Base-by-base conservation (phyloP, 1,140 invertebrate species). In the Cydia fagiglandana region DNA sequence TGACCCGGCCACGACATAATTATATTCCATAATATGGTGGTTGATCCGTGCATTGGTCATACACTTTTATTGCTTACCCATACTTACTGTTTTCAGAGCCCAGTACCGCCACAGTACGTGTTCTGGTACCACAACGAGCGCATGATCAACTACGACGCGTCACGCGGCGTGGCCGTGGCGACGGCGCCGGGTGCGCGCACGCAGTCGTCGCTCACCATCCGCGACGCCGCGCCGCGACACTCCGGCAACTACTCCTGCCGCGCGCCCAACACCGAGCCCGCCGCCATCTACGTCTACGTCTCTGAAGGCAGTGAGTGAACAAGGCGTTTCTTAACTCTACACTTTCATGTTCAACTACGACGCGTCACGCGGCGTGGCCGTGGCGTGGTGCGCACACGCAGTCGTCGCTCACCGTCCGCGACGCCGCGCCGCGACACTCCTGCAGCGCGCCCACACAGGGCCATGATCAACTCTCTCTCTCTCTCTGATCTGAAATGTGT, bases 101-200 rank as follows among this genome's bases (percentile, higher is more conserved):
- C 97, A 34, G 96, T 96, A 84, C 96, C 97, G 80, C 97, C 97
- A 78, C 97, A 97, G 90, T 98, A 97, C 93, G 96, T 97, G 80
- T 97, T 97, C 93, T 97, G 96, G 97, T 97, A 96, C 93, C 97
- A 98, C 93, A 97, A 98, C 94, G 96, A 97, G 85, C 95, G 96
- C 78, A 97, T 98, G 96, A 97, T 98, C 94, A 98, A 98, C 94
- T 98, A 98, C 91, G 97, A 97, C 95, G 80, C 94, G 95, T 68
- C 95, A 96, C 83, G 96, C 76, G 97, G 96, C 82, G 97, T 98
- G 76, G 95, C 94, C 80, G 97, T 98, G 82, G 95, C 96, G 89
- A 97, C 97, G 64, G 96, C 96, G 89, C 96, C 96, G 76, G 97
- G 96, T 77, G 94, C 96, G 86, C 94, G 95, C 84, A 97, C 97